Base-by-base conservation (phyloP, 2,797 vertebrate genomes). In the Sylvilagus floridanus region DNA sequence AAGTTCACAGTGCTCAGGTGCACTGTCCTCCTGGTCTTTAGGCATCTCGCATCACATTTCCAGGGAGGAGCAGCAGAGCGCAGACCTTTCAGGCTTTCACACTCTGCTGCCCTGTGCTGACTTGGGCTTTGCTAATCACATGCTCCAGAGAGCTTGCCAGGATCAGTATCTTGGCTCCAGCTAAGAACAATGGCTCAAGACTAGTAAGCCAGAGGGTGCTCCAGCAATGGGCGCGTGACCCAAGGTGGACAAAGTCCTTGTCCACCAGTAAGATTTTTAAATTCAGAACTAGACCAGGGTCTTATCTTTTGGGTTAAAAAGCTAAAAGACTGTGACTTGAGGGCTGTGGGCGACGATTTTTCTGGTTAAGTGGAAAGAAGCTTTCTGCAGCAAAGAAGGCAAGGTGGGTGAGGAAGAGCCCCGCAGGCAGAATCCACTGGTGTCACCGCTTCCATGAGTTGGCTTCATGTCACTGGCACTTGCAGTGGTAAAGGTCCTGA, bases 291-390 rank as follows among this genome's bases (percentile, higher is more conserved):
- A 78, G 26, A 73, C 37, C 88, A 83, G 17, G 22, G 69, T 0
- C 16, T 52, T 83, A 82, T 16, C 13, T 68, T 79, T 88, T 32
- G 26, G n/a, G 16, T 47, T 78, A 60, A 92, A 94, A 84, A 92
- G 2, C 63, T 87, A 72, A 30, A 88, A 72, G n/a, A 8, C 4
- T 73, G 0, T 47, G 22, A 65, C 73, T 65, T 50, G 50, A 47
- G 79, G 11, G 28, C n/a, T 73, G 47, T 26, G 4, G 30, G 24
- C 9, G 85, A 81, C 13, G 13, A 77, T 50, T 84, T 84, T 73
- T 54, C 35, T 60, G 3, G n/a, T 8, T 63, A 72, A 69, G 11
- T 73, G 26, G 50, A 92, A 32, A 90, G 57, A 81, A 66, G n/a
- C 10, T 71, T 37, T 66, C 54, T 77, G 28, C 12, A 84, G 9